Conservation (phyloP, 2,797 vertebrate genomes). For the Champsocephalus esox region DNA sequence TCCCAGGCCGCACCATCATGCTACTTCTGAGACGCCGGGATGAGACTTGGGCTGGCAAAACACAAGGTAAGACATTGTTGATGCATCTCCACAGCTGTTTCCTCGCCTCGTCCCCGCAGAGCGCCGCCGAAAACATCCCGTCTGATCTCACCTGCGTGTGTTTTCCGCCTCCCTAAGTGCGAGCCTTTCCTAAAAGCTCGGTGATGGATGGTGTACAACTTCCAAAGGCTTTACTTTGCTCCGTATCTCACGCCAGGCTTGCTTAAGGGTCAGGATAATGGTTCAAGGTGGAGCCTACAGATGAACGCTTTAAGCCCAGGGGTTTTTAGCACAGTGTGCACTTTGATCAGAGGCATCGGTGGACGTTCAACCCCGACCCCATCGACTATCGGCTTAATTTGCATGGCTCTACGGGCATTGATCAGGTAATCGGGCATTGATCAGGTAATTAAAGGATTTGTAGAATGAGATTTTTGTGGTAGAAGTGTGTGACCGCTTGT, state of each 20-base stretch:
- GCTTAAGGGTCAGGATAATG: constrained; percentile 60
- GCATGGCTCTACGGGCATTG: constrained; percentile 70
- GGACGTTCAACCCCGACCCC: constrained; percentile 47
- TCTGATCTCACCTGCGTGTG: constrained; percentile 54
- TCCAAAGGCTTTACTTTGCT: constrained; percentile 30
- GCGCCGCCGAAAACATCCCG: constrained; percentile 23
- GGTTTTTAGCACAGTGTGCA: constrained; percentile 47
- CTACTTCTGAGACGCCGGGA: constrained; percentile 86
- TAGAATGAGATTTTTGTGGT: constrained; percentile 49
- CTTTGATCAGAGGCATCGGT: constrained; percentile 66
- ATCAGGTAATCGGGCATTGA: constrained; percentile 76
- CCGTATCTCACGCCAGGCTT: constrained; percentile 48
- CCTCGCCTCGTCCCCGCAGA: constrained; percentile 8
- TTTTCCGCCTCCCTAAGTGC: constrained; percentile 28
- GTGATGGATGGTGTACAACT: constrained; percentile 69
- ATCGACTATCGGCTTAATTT: constrained; percentile 74
- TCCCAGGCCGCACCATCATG: constrained; percentile 86
- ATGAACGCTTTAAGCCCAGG: constrained; percentile 64
- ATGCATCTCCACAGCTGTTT: constrained; percentile 25
- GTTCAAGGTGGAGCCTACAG: constrained; percentile 72
- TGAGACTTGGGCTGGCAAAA: constrained; percentile 85
- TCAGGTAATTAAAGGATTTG: constrained; percentile 80
- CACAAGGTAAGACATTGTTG: constrained; percentile 79
- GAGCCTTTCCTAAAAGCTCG: constrained; percentile 34
- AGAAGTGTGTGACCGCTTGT: constrained; percentile 22